A percentile compares a stretch with the other conserved stretches of the same genome.
Conservation (phyloP, 2,113 vertebrate genomes). For the Solenodon paradoxus region DNA sequence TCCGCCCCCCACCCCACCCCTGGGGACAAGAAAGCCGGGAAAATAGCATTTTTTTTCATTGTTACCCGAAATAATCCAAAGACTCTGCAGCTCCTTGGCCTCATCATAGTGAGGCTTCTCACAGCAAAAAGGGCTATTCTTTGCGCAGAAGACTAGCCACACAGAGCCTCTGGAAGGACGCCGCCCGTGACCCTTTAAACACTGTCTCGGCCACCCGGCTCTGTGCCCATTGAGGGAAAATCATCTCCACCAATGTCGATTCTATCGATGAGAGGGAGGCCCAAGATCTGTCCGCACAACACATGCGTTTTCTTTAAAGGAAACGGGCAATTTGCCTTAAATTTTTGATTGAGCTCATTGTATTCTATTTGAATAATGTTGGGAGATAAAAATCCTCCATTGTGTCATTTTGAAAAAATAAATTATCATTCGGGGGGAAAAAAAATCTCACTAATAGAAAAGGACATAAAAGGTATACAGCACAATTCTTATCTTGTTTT, state of each 20-base stretch:
- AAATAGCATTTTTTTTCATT: accelerated
- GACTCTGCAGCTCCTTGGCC: accelerated
- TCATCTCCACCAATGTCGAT: neutral
- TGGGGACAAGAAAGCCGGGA: neutral
- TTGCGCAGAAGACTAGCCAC: too few species aligned
- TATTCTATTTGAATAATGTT: conserved; percentile 59
- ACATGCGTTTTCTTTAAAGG: conserved; percentile 30
- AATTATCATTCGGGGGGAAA: conserved; percentile 63
- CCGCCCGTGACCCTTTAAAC: accelerated
- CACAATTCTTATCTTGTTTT: conserved; percentile 38
- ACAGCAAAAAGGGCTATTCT: too few species aligned
- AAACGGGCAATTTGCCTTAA: conserved; percentile 62
- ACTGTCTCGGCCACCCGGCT: neutral
- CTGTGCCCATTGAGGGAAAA: neutral
- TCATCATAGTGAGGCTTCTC: too few species aligned
- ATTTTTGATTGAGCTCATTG: conserved; percentile 58
- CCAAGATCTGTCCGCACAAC: conserved; percentile 40
- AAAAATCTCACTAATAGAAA: conserved; percentile 55
- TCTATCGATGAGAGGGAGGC: neutral
- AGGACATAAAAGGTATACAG: conserved; percentile 37
- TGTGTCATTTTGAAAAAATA: conserved; percentile 42
- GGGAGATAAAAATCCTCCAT: conserved; percentile 65
- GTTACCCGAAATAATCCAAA: accelerated
- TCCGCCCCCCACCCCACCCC: accelerated
- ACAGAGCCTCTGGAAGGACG: accelerated